Conservation (phyloP, 2,797 vertebrate species). For the Varecia variegata region DNA sequence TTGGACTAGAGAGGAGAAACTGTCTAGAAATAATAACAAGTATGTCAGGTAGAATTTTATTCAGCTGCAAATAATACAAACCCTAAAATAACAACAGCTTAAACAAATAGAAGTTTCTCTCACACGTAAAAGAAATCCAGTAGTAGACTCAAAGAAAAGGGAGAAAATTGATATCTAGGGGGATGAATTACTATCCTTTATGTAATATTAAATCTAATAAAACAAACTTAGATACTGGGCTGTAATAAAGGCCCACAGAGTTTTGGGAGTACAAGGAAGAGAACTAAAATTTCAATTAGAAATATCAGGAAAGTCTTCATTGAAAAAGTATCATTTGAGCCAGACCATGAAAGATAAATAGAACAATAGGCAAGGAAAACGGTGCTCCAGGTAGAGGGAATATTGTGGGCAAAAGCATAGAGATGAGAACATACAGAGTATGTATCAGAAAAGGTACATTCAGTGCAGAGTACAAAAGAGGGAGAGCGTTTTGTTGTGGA, state of each 20-base stretch:
- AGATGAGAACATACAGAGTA: background rate
- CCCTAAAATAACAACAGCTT: background rate
- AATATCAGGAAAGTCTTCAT: background rate
- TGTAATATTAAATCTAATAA: background rate
- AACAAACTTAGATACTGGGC: background rate
- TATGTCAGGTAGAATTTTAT: background rate
- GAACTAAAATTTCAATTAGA: background rate
- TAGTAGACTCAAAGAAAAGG: background rate
- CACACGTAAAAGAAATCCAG: background rate
- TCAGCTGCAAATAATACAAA: constrained; percentile 6
- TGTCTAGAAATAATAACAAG: background rate
- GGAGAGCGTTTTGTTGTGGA: background rate
- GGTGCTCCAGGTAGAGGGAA: background rate
- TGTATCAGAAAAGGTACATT: background rate
- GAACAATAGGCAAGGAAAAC: background rate
- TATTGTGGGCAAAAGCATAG: background rate
- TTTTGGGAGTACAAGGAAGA: background rate
- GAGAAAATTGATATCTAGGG: background rate
- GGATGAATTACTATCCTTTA: background rate
- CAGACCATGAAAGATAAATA: background rate
- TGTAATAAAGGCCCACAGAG: background rate
- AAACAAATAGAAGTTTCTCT: background rate
- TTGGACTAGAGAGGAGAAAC: background rate
- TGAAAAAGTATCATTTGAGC: background rate
- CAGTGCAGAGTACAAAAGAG: background rate